Base-by-base conservation (phyloP, 2,113 vertebrate species). In the Pterocles burchelli region DNA sequence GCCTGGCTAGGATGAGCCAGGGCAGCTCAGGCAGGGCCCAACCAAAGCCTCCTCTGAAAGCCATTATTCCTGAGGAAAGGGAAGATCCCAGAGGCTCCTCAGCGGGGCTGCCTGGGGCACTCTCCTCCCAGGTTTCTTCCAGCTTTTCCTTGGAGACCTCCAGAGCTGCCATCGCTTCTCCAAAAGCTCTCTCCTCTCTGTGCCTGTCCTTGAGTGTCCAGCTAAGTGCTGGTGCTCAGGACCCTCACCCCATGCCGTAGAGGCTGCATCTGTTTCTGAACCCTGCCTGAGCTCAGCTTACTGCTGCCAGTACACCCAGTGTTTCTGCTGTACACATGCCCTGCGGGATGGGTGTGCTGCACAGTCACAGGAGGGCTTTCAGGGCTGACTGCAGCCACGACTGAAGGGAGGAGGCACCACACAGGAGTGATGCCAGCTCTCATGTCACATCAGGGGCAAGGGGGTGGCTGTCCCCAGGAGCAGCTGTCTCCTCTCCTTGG, bases 341-440 rank as follows among this genome's bases (percentile, higher is more conserved):
- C 15, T 9, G 49, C 20, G 18, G 21, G 38, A 29, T 0, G 0
- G 3, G 1, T 21, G 34, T 19, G n/a, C 41, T 52, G 43, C 21
- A 10, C 0, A 0, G 1, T 31, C 24, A 7, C 0, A 4, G 59
- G 22, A 59, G 20, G n/a, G 38, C 24, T 77, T 45, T 52, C n/a
- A 11, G 57, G 36, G 45, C n/a, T 91, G 72, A 22, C 38, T 13
- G 16, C 2, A 2, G 54, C 45, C 33, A 6, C 0, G 1, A 0
- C 4, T 41, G 41, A 41, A 41, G 14, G 26, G 63, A 76, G 58
- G 43, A 54, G 21, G 26, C 29, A 36, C 6, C 1, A 1, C n/a
- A 13, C 0, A 0, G 20, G 33, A 45, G 36, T 33, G 15, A 25
- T 21, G 70, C 26, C 26, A 28, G 12, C n/a, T n/a, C 63, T 57